Conservation (phyloP, 2,797 vertebrate species). For the Catostomus latipinnis region DNA sequence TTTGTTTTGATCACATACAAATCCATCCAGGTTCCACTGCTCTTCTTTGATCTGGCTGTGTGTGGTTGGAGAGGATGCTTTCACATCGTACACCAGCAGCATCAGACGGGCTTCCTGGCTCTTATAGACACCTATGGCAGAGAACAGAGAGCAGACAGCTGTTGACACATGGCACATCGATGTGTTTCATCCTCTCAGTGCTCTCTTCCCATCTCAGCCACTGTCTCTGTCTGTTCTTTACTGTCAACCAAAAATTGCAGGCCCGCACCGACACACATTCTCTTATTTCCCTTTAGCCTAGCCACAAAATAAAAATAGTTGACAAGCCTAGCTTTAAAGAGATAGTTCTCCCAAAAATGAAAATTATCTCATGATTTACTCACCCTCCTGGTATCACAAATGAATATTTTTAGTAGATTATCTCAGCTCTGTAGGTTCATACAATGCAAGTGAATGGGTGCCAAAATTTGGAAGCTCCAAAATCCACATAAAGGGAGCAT, state of each 20-base stretch:
- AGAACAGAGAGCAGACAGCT: conserved; percentile 31
- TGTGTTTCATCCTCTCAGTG: conserved; percentile 21
- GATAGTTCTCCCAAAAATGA: too few relatives aligned
- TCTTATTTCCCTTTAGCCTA: neutral
- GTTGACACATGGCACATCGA: neutral
- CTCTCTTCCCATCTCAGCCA: neutral
- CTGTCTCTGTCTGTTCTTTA: neutral
- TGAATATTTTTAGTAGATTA: too few relatives aligned
- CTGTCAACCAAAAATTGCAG: neutral
- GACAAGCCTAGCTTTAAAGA: neutral
- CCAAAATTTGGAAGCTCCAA: too few relatives aligned
- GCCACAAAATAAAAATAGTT: neutral
- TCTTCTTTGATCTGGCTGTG: conserved; percentile 92
- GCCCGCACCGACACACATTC: neutral
- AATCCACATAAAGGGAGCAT: too few relatives aligned
- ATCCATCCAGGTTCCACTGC: conserved; percentile 99
- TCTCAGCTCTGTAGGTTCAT: too few relatives aligned
- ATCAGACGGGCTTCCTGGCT: conserved; percentile 93
- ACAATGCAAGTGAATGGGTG: too few relatives aligned
- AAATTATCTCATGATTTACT: too few relatives aligned
- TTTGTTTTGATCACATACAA: conserved; percentile 82
- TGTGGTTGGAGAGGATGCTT: conserved; percentile 85
- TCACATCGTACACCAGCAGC: conserved; percentile 92
- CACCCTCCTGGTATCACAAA: too few relatives aligned
- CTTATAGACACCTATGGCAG: conserved; percentile 90